A percentile compares a stretch with the other conserved stretches of the same genome.
These are phyloP conservation scores for Trilocha varians DNA, from an alignment of 2,888 invertebrate species.

Conservation along the genomic window DNA sequence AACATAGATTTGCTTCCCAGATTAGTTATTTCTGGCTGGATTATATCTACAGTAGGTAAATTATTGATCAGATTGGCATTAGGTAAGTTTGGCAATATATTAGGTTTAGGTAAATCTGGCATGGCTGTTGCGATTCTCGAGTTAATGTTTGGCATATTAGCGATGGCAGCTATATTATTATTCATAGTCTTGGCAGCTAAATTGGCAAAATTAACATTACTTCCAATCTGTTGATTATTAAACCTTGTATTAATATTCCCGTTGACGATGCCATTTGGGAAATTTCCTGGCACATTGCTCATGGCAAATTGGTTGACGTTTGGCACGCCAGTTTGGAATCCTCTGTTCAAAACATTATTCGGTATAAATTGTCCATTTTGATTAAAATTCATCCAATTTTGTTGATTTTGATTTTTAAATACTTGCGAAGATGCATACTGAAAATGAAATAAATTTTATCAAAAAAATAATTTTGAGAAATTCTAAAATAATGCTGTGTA, in stretches of 20 bases:
- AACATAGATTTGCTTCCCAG: neutral
- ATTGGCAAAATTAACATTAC: conserved; percentile 3
- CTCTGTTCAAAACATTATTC: conserved; percentile 3
- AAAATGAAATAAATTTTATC: conserved; percentile 2
- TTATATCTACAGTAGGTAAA: neutral
- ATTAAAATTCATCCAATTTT: conserved; percentile 8
- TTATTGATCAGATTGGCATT: conserved; percentile 4
- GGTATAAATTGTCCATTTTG: conserved; percentile 6
- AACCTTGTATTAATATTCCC: neutral
- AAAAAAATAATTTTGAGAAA: too few relatives aligned
- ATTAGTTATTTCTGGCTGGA: neutral
- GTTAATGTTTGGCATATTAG: neutral
- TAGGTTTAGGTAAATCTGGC: conserved; percentile 7
- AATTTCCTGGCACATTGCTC: conserved; percentile 1
- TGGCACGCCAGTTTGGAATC: neutral
- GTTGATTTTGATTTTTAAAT: conserved; percentile 8
- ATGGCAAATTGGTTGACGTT: conserved; percentile 4
- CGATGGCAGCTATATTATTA: conserved; percentile 3
- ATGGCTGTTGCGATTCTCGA: neutral
- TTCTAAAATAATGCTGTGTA: neutral
- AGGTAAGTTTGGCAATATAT: neutral
- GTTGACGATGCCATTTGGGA: conserved; percentile 5
- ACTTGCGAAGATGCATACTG: conserved; percentile 27
- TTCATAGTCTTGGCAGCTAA: conserved; percentile 5
- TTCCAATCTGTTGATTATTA: neutral